Evolutionary conservation across 2,888 invertebrate genomes (phyloP), one percentile per base, ranked within the genome.

Genomic region (Chalcis sispes): DNA sequence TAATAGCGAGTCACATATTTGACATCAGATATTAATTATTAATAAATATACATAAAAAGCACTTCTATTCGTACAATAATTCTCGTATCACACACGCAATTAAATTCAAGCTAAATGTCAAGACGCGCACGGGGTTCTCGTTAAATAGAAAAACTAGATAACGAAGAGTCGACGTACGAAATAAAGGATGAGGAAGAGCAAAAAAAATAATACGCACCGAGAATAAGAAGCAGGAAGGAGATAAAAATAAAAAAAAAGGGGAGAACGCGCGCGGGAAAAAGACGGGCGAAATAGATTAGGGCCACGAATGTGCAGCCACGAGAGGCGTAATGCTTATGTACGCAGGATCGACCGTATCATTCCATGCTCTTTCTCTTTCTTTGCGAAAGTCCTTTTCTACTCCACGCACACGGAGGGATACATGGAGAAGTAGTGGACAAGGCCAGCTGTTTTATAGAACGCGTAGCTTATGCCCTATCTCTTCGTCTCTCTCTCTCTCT

Each of bases 361-460:
- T 20, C 29, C 20, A 8, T n/a, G n/a, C n/a, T n/a, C n/a, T 36
- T 36, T 36, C 36, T 36, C 36, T 36, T n/a, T n/a, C n/a, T 56
- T 15, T 10, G 58, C 52, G 18, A 71, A 54, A 62, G 42, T 32
- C 32, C 42, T 29, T 18, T 58, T n/a, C 69, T 10, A 27, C 46
- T 54, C 25, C 5, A 13, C 4, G 2, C 66, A 0, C n/a, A 23
- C 65, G 7, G 7, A 8, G 18, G 32, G 20, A 20, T 18, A 23
- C 15, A 61, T 27, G 23, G 32, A 32, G 29, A 29, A 40, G 23
- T 23, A 20, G 18, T 23, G 64, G 58, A 69, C 64, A 75, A 71
- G 74, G 66, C 75, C 71, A 66, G 71, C 65, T 75, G 75, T 65
- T 71, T 75, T 50, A 56, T 66, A 65, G 66, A 40, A 32, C 40